Base-by-base conservation (phyloP, 2,888 invertebrate species). In the Diarsia dahlii region DNA sequence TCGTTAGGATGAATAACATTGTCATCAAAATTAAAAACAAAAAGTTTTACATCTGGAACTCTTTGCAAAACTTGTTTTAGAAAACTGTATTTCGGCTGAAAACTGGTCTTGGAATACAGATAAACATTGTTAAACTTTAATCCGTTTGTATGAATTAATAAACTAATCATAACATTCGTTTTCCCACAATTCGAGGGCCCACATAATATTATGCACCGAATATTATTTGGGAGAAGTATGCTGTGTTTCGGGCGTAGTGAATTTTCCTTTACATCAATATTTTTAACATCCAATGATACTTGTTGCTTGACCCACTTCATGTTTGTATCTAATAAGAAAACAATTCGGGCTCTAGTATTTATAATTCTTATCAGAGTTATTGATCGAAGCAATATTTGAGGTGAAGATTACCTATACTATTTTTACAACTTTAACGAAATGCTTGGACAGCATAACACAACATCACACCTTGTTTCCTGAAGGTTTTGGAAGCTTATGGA, bases 71-170 rank as follows among this genome's bases (percentile, higher is more conserved):
- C n/a, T 13, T n/a, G n/a, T 45, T 63, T n/a, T n/a, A 63, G 62
- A 63, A 63, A 63, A n/a, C 0, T 63, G n/a, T 63, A n/a, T 45
- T 63, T 63, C 8, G 45, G 63, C 15, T 45, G n/a, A 63, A 63
- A 63, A n/a, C 63, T 63, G 8, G 45, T 63, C 63, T 45, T 63
- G n/a, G 63, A 63, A 45, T 63, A 63, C 63, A 63, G 13, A n/a
- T 63, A 63, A 63, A 63, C 45, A 63, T 62, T 62, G 20, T 62
- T 62, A n/a, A 63, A 62, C 62, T 62, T 60, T 34, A 34, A 60
- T 9, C 60, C 34, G 5, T 60, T 60, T 60, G 18, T 3, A 3
- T 60, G 62, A 10, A 39, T 4, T 20, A 39, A 63, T 12, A 62
- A 62, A 62, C 62, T 62, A 39, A 62, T 62, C 20, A 62, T 62